Conservation (phyloP, 2,113 vertebrate genomes). For the Osmerus mordax region DNA sequence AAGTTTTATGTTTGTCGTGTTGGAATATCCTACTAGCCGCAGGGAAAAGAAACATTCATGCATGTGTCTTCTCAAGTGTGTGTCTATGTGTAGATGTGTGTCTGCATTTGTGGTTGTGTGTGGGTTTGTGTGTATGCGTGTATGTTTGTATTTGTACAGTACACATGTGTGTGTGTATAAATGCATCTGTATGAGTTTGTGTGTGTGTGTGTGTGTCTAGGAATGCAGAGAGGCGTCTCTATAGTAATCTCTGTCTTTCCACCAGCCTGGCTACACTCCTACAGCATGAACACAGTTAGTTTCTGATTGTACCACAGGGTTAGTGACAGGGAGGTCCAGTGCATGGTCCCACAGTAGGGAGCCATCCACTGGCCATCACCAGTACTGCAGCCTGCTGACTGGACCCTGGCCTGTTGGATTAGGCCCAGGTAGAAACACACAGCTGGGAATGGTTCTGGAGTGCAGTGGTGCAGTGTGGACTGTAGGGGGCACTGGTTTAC, state of each 20-base stretch:
- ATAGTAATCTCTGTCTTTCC: conserved; percentile 62
- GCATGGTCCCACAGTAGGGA: conserved; percentile 28
- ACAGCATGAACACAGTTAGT: conserved; percentile 1
- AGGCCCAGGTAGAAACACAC: not conserved
- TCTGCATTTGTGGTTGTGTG: not conserved
- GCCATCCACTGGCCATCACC: conserved; percentile 40
- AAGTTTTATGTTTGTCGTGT: not conserved
- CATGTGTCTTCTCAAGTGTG: not conserved
- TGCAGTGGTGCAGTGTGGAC: not conserved
- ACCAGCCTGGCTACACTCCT: conserved; percentile 41
- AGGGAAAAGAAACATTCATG: too few relatives aligned
- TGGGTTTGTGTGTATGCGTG: not conserved
- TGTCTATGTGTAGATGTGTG: not conserved
- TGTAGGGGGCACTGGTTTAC: not conserved
- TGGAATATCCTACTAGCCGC: not conserved
- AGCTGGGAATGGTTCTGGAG: too few relatives aligned
- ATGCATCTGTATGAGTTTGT: not conserved
- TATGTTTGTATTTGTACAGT: conserved; percentile 1
- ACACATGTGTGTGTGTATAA: conserved; percentile 17
- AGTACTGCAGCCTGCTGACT: conserved; percentile 29
- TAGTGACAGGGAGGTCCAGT: not conserved
- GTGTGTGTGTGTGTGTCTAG: conserved; percentile 20
- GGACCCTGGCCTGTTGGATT: conserved; percentile 33
- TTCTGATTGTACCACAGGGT: too few relatives aligned
- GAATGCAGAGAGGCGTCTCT: conserved; percentile 32